Evolutionary conservation across 2,888 invertebrate genomes (phyloP).

Genomic region (Unio delphinus): DNA sequence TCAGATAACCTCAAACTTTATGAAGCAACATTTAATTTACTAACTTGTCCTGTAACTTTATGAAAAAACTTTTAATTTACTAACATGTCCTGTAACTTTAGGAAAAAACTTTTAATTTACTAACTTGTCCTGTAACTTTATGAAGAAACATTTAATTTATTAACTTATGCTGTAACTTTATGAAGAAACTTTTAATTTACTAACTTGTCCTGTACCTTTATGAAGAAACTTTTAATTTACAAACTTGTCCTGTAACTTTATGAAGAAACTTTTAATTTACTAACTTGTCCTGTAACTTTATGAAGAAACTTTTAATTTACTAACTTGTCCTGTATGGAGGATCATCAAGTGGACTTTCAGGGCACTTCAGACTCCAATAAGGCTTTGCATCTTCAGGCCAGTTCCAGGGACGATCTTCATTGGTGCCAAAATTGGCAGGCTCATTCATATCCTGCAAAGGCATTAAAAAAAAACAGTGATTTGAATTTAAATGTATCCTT

Average conservation of each 20-base stretch:
- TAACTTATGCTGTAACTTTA: slow-evolving; percentile 55
- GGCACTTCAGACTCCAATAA: slow-evolving; percentile 66
- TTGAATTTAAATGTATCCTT: no score
- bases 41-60: slow-evolving; percentile 46
- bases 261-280: neutral
- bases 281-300: slow-evolving; percentile 46
- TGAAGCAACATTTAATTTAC: neutral
- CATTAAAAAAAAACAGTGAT: no score
- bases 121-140: slow-evolving; percentile 46
- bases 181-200: neutral
- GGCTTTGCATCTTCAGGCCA: slow-evolving; percentile 59
- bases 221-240: no score
- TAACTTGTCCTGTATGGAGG: slow-evolving; percentile 64
- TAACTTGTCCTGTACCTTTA: slow-evolving; percentile 46
- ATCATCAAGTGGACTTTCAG: slow-evolving; percentile 47
- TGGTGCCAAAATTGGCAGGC: slow-evolving; percentile 70
- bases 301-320: neutral
- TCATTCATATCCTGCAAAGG: slow-evolving; percentile 71
- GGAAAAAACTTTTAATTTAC: neutral
- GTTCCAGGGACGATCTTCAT: slow-evolving; percentile 61
- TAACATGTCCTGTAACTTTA: slow-evolving; percentile 55
- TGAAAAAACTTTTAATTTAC: no score
- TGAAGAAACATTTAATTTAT: no score
- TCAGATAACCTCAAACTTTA: no score
- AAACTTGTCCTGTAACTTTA: slow-evolving; percentile 50